Base-by-base conservation (phyloP, 1,140 invertebrate genomes). In the Caerostris extrusa region DNA sequence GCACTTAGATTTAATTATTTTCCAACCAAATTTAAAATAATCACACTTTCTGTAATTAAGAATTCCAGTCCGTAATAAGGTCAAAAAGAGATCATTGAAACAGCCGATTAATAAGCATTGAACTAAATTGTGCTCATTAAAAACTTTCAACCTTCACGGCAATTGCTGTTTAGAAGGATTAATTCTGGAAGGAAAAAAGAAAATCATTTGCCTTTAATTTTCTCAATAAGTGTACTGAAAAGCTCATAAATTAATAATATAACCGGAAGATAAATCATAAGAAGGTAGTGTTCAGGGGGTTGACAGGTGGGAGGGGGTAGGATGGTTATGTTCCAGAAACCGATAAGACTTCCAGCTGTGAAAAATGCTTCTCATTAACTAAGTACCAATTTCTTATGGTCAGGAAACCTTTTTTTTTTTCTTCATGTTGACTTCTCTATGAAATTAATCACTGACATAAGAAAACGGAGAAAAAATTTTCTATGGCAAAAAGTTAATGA, bases 401-500 rank as follows among this genome's bases (percentile, higher is more conserved):
- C 61, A 90, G 89, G 71, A 90, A 69, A 81, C 67, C 17, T 90
- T 92, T 92, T n/a, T n/a, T n/a, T n/a, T n/a, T 92, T 85, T 55
- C 34, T 50, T 92, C 60, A 60, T 91, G 90, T 91, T 91, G 82
- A 92, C 90, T 85, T 85, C 77, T 92, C 60, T 85, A 67, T 64
- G 60, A 92, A 92, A 92, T 92, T 92, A 92, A 92, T 92, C 90
- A 92, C 90, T 64, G 61, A 81, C 77, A 92, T 64, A 56, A 85
- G 60, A 85, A 58, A 55, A 90, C 4, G 56, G 53, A 71, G n/a
- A 64, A 85, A 92, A 85, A 67, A 82, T 53, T 61, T 14, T 14
- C 81, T 83, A 53, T 14, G 77, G 90, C 90, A 92, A 92, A 92
- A 92, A 92, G 90, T 92, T 92, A 92, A 92, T 92, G 77, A 92